These are phyloP conservation scores for Conchocele bisecta DNA, from an alignment of 2,888 invertebrate genomes.

Conservation along the genomic window DNA sequence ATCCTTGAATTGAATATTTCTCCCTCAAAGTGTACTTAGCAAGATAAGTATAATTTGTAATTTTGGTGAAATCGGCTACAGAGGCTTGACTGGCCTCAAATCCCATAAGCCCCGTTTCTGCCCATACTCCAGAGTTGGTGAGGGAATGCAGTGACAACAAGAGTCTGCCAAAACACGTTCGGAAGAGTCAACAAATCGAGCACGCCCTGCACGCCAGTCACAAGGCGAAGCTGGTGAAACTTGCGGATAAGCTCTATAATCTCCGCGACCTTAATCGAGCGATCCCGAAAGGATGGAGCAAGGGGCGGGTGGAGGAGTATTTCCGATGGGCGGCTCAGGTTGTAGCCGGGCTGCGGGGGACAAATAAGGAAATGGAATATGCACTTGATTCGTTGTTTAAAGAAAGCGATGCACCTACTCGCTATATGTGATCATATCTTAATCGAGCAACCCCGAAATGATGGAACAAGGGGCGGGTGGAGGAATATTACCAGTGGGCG, in stretches of 20 bases:
- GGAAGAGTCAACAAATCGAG: conserved; percentile 87
- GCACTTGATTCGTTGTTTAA: conserved; percentile 73
- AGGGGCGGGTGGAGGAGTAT: conserved; percentile 86
- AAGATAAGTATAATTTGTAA: no score
- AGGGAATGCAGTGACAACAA: conserved; percentile 89
- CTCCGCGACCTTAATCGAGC: conserved; percentile 87
- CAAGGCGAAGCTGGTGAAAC: conserved; percentile 89
- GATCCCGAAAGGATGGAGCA: conserved; percentile 86
- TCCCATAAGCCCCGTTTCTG: neutral
- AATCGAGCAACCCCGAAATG: conserved; percentile 84
- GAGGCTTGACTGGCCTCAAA: no score
- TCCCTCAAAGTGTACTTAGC: no score
- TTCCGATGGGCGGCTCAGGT: conserved; percentile 89
- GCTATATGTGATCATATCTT: no score
- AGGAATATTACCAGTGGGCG: conserved; percentile 88
- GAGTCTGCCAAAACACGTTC: conserved; percentile 85
- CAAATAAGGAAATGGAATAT: conserved; percentile 86
- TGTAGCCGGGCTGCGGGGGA: conserved; percentile 87
- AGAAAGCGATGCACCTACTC: conserved; percentile 61
- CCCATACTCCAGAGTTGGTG: conserved; percentile 76
- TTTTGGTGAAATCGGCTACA: no score
- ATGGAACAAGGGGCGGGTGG: conserved; percentile 86
- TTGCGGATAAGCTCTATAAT: conserved; percentile 93
- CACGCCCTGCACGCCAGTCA: conserved; percentile 85
- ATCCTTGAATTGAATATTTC: no score